These are phyloP conservation scores for Archivesica marissinica DNA, from an alignment of 1,140 invertebrate genomes.

Conservation along the genomic window DNA sequence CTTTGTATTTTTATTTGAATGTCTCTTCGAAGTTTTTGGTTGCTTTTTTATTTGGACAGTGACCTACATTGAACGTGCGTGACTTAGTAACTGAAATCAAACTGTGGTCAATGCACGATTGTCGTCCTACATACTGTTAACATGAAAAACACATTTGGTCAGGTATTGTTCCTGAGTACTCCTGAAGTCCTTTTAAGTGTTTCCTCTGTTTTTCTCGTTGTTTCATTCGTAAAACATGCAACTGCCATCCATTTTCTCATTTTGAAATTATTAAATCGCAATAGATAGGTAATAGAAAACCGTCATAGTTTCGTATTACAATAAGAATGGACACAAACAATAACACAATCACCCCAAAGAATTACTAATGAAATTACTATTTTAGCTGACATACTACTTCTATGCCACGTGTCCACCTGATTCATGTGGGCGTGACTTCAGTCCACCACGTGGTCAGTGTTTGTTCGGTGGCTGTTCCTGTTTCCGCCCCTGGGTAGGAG, in stretches of 20 bases:
- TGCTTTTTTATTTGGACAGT: no score
- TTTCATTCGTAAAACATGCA: not conserved
- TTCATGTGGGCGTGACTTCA: conserved; percentile 60
- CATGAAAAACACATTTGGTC: no score
- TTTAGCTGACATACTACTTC: conserved; percentile 63
- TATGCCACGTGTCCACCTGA: conserved; percentile 63
- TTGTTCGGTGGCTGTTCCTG: conserved; percentile 66
- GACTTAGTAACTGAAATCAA: no score
- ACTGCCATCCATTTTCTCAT: no score
- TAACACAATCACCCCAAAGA: not conserved
- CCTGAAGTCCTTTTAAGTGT: no score
- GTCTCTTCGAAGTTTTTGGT: not conserved
- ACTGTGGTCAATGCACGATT: no score
- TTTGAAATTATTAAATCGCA: no score
- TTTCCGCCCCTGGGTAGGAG: conserved; percentile 65
- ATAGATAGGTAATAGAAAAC: no score
- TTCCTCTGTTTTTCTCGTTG: not conserved
- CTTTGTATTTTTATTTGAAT: not conserved
- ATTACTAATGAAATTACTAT: not conserved
- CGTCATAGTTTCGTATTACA: not conserved
- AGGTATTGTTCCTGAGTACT: no score
- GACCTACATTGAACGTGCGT: no score
- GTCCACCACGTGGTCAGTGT: conserved; percentile 64
- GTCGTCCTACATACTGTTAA: no score
- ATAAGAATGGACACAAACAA: not conserved